These are phyloP conservation scores for Naso thynnoides DNA, from an alignment of 2,797 vertebrate species.

Conservation along the genomic window DNA sequence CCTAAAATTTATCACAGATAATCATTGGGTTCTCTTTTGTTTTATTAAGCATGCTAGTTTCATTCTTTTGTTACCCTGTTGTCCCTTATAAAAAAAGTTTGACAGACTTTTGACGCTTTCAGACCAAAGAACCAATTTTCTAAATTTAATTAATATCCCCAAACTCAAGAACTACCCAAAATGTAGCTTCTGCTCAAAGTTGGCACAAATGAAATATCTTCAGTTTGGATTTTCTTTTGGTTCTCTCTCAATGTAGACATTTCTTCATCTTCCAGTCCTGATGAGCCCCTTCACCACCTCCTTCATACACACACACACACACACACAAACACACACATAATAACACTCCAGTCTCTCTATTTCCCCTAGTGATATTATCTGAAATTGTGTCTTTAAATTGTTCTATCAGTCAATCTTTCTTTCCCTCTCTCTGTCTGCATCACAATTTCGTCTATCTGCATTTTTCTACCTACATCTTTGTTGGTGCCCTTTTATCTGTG, in stretches of 20 bases:
- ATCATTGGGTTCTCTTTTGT: slow-evolving; percentile 16
- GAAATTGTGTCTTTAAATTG: slow-evolving; percentile 15
- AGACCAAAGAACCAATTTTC: neutral
- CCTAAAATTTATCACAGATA: neutral
- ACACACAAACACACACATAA: neutral
- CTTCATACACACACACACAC: neutral
- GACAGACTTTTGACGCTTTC: neutral
- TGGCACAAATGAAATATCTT: too few relatives aligned
- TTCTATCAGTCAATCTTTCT: slow-evolving; percentile 8
- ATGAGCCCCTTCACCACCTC: neutral
- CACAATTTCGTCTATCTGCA: slow-evolving; percentile 13
- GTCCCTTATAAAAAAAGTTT: too few relatives aligned
- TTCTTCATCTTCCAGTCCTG: slow-evolving; percentile 2
- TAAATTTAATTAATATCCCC: slow-evolving; percentile 7
- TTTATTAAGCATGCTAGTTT: too few relatives aligned
- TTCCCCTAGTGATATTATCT: slow-evolving; percentile 18
- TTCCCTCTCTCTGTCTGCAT: slow-evolving; percentile 14
- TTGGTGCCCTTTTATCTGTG: slow-evolving; percentile 31
- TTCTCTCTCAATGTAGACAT: neutral
- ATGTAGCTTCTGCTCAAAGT: neutral
- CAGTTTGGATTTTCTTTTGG: too few relatives aligned
- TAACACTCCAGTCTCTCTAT: slow-evolving; percentile 17
- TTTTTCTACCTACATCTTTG: slow-evolving; percentile 18
- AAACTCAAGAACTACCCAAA: neutral
- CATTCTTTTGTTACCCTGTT: too few relatives aligned